These are phyloP conservation scores for Stictonetta naevosa DNA, from an alignment of 2,113 vertebrate genomes.

Conservation along the genomic window DNA sequence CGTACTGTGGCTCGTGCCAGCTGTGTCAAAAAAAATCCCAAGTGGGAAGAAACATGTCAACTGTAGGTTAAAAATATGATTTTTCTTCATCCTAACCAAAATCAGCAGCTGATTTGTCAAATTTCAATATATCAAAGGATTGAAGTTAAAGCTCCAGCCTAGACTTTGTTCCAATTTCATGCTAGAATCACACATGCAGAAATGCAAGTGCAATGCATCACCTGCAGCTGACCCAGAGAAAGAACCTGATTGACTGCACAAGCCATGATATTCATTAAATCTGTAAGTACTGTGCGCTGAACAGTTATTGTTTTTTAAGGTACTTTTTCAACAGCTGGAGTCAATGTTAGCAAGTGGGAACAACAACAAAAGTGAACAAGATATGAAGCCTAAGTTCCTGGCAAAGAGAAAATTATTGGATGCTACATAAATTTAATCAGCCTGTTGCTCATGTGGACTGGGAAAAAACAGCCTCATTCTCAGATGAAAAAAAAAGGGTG, in stretches of 20 bases:
- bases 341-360: neutral
- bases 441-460: neutral
- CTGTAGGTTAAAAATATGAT: neutral
- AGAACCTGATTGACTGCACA: neutral
- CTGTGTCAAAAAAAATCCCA: slow-evolving; percentile 72
- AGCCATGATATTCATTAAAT: neutral
- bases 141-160: neutral
- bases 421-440: neutral
- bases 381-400: neutral
- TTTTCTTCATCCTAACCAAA: neutral
- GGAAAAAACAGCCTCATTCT: neutral
- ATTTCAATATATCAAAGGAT: neutral
- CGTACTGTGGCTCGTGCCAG: slow-evolving; percentile 95
- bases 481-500: neutral
- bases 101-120: neutral
- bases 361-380: neutral
- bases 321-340: neutral
- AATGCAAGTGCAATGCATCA: neutral
- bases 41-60: slow-evolving; percentile 24
- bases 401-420: neutral
- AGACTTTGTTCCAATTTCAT: neutral
- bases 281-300: neutral
- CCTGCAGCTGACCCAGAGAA: neutral
- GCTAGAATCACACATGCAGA: neutral
- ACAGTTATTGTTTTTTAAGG: neutral